Evolutionary conservation across 1,140 invertebrate genomes (phyloP), one percentile per base, ranked within the genome.

Genomic region (Zelostemma sp.): DNA sequence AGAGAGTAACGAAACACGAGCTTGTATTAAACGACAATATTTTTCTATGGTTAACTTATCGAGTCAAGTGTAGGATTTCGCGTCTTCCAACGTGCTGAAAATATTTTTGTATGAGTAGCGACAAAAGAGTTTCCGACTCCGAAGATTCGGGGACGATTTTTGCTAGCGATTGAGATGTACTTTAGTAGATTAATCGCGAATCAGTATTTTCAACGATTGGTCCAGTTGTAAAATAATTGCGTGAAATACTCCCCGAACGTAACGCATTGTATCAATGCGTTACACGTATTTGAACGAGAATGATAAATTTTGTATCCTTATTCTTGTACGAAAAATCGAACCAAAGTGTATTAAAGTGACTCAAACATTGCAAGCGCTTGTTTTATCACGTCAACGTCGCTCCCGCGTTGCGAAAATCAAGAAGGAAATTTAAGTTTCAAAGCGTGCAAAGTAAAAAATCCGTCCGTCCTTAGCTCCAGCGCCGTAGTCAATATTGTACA

Each of bases 201-300:
- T 12, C 21, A 21, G 46, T 28, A 48, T 28, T 48, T 48, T 9
- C 15, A 25, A 21, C 15, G 1, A 25, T 48, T 48, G 46, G 46
- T 25, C 19, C 46, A 28, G 14, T 21, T 12, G 15, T 48, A 3
- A 48, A 12, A 11, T 28, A 19, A 16, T 46, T 46, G 43, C 43
- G 16, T 46, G 5, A 31, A 6, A 6, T 11, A n/a, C 5, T 31
- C 17, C 43, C 11, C 11, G n/a, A 19, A 17, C 17, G 9, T 48
- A 6, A 28, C 46, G 46, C 28, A 48, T 48, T 48, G 46, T 48
- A 48, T 48, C 46, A 48, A 48, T 48, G 28, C 46, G 46, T 19
- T 46, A 43, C n/a, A n/a, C n/a, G n/a, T n/a, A n/a, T n/a, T n/a
- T n/a, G n/a, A n/a, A n/a, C n/a, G n/a, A n/a, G n/a, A n/a, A n/a